Conservation (phyloP, 2,113 vertebrate genomes). For the Polypterus senegalus region DNA sequence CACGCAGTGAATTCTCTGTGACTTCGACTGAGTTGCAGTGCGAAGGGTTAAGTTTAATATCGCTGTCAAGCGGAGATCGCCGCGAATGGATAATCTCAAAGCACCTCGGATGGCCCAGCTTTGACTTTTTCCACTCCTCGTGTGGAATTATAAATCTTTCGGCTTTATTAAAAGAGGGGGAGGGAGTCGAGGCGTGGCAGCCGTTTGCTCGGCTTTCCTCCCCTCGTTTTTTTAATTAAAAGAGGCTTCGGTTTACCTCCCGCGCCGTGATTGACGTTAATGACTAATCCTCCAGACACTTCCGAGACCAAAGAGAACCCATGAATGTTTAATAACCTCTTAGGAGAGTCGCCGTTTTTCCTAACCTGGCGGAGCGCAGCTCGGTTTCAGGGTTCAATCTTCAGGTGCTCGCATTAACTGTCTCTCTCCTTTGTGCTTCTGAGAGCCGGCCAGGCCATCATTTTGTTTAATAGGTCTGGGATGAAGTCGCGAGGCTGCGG, state of each 20-base stretch:
- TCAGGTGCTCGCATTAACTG: background rate
- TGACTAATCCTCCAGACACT: conserved; percentile 4
- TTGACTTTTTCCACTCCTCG: too few species aligned
- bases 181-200: too few species aligned
- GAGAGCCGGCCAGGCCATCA: background rate
- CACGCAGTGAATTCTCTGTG: too few species aligned
- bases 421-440: background rate
- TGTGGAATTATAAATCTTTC: too few species aligned
- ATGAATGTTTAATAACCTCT: conserved; percentile 4
- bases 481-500: too few species aligned
- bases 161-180: too few species aligned
- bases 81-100: too few species aligned
- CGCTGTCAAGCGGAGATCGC: too few species aligned
- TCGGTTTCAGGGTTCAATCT: background rate
- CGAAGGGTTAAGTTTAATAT: too few species aligned
- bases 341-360: background rate
- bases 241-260: conserved; percentile 11
- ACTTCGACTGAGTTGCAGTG: too few species aligned
- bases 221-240: conserved; percentile 14
- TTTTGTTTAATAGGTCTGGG: background rate
- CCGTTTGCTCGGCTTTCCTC: too few species aligned
- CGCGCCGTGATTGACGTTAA: conserved; percentile 19
- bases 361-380: background rate
- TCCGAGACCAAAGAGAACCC: conserved; percentile 5
- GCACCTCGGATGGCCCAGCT: too few species aligned